Evolutionary conservation across 2,888 invertebrate species (phyloP).

Genomic region (Blastobasis lacticolella): DNA sequence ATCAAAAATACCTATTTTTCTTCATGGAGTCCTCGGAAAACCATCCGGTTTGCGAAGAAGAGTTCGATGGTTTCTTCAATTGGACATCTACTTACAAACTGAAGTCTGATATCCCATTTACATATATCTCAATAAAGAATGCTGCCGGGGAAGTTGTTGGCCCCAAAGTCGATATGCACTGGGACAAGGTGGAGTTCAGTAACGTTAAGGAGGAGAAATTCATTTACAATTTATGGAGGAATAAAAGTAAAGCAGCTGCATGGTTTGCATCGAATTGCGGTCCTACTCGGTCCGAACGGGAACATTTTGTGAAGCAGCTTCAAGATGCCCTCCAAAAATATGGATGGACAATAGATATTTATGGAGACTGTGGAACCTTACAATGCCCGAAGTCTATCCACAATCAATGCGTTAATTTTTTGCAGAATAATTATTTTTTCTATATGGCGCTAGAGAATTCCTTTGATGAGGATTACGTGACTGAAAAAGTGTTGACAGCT

Average conservation of each 20-base stretch:
- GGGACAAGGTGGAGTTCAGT: constrained; percentile 15
- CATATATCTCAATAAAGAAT: constrained; percentile 45
- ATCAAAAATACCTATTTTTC: constrained; percentile 56
- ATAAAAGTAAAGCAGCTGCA: constrained; percentile 19
- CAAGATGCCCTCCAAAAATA: constrained; percentile 13
- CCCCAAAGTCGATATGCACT: constrained; percentile 37
- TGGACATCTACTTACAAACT: constrained; percentile 60
- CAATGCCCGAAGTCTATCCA: constrained; percentile 18
- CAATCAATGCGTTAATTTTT: constrained; percentile 25
- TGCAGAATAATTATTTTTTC: constrained; percentile 37
- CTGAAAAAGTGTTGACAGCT: constrained; percentile 23
- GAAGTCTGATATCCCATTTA: constrained; percentile 50
- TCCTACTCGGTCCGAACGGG: constrained; percentile 14
- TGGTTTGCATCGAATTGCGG: constrained; percentile 27
- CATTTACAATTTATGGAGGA: too few relatives aligned
- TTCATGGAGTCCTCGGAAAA: constrained; percentile 58
- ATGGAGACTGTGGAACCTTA: constrained; percentile 18
- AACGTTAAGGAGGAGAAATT: too few relatives aligned
- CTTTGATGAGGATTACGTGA: constrained; percentile 41
- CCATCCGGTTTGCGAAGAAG: constrained; percentile 38
- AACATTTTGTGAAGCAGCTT: constrained; percentile 14
- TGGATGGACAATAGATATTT: constrained; percentile 18
- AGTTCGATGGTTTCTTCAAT: constrained; percentile 55
- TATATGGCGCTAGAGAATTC: constrained; percentile 52
- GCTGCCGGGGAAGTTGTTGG: constrained; percentile 37